Percentiles rank a stretch among this genome's conserved stretches.
Conservation (phyloP, 2,888 invertebrate genomes). For the Tenthredo amoena region DNA sequence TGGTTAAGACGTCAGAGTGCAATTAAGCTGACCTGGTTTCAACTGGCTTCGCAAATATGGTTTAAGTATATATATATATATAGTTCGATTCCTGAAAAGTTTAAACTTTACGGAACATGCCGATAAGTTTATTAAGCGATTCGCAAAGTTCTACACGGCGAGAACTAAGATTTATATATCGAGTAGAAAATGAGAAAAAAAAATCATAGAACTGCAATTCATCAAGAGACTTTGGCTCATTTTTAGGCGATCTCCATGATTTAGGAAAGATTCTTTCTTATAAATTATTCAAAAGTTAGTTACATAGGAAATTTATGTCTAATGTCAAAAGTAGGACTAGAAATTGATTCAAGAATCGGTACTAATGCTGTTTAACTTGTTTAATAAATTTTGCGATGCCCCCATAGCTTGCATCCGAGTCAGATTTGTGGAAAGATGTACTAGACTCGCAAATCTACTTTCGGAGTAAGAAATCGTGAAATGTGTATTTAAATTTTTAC, state of each 20-base stretch:
- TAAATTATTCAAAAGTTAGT: not conserved
- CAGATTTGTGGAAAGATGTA: not conserved
- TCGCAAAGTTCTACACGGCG: not conserved
- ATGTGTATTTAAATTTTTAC: constrained; percentile 16
- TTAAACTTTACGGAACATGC: not conserved
- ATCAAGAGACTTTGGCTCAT: no score
- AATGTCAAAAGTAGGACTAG: not conserved
- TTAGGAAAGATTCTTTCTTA: not conserved
- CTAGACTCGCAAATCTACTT: not conserved
- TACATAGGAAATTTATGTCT: not conserved
- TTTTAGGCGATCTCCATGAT: no score
- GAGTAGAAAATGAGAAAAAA: not conserved
- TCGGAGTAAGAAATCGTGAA: not conserved
- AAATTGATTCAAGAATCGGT: not conserved
- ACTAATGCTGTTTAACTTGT: not conserved
- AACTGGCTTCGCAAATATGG: not conserved
- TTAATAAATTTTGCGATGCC: not conserved
- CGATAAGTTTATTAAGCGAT: not conserved
- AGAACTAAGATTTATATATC: not conserved
- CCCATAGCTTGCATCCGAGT: not conserved
- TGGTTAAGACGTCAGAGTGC: constrained; percentile 6
- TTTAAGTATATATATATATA: not conserved
- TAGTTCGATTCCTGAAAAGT: not conserved
- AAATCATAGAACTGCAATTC: not conserved
- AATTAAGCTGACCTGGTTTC: constrained; percentile 32